These are phyloP conservation scores for Mechanitis messenoides DNA, from an alignment of 2,888 invertebrate species.

Conservation along the genomic window DNA sequence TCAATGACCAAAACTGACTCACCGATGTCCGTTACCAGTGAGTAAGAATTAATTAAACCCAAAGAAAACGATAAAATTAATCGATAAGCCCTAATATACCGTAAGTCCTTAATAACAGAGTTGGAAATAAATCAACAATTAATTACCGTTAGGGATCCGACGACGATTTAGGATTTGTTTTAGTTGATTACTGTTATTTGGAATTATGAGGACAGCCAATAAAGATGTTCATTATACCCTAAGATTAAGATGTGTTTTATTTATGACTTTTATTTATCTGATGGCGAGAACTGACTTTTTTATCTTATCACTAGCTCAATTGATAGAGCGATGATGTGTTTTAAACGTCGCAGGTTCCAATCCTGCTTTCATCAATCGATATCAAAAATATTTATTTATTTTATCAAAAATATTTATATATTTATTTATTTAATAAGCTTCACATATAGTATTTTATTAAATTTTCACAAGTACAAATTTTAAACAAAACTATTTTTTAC, in stretches of 20 bases:
- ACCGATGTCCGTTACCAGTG: constrained; percentile 62
- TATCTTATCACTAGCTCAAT: no score
- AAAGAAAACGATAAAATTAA: constrained; percentile 47
- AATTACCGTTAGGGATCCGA: constrained; percentile 53
- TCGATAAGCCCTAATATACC: constrained; percentile 37
- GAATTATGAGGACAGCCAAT: constrained; percentile 30
- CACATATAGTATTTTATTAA: no score
- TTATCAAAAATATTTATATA: no score
- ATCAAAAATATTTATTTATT: no score
- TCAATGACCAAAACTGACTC: constrained; percentile 52
- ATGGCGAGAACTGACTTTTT: no score
- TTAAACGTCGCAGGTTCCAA: no score
- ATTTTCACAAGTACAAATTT: no score
- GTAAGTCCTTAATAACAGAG: constrained; percentile 39
- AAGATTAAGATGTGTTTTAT: constrained; percentile 24
- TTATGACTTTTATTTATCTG: constrained; percentile 11
- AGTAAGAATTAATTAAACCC: constrained; percentile 71
- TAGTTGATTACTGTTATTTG: constrained; percentile 44
- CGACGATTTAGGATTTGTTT: constrained; percentile 63
- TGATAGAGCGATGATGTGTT: no score
- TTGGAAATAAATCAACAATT: constrained; percentile 32
- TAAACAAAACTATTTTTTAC: no score
- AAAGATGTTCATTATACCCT: constrained; percentile 18
- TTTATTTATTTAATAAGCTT: no score
- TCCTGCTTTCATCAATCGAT: no score